A percentile compares a stretch with the other conserved stretches of the same genome.
Conservation (phyloP, 2,113 vertebrate species). For the Octodon degus region DNA sequence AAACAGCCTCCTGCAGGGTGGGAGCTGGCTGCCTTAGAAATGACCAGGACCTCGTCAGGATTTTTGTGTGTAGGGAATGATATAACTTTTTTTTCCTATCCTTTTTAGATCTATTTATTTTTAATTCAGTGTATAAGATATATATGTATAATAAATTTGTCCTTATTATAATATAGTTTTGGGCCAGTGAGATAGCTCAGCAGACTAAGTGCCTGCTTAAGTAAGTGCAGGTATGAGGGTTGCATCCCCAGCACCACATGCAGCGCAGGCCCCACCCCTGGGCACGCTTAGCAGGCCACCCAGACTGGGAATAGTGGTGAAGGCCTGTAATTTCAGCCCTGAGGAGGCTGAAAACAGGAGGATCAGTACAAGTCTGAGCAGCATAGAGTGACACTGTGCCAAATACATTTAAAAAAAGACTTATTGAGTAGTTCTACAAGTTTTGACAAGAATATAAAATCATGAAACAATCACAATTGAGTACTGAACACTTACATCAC, state of each 20-base stretch:
- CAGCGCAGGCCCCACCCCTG: too few species aligned
- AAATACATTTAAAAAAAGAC: too few species aligned
- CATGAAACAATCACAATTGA: neutral
- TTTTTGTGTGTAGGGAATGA: neutral
- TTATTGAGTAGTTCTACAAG: neutral
- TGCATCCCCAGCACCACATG: too few species aligned
- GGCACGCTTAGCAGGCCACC: too few species aligned
- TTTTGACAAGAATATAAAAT: neutral
- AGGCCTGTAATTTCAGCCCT: too few species aligned
- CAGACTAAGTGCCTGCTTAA: too few species aligned
- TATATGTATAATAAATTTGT: neutral
- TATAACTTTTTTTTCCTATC: neutral
- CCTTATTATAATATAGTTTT: neutral
- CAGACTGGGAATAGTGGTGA: too few species aligned
- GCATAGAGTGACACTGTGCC: too few species aligned
- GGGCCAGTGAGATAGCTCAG: too few species aligned
- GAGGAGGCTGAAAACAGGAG: too few species aligned
- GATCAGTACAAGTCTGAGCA: too few species aligned
- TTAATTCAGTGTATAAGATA: neutral
- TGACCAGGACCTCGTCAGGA: neutral
- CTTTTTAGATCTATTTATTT: conserved; percentile 11
- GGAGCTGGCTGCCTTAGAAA: neutral
- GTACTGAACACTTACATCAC: neutral
- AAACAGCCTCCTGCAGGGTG: neutral
- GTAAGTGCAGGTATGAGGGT: too few species aligned